Evolutionary conservation across 1,140 invertebrate species (phyloP), one percentile per base, ranked within the genome.

Genomic region (Pogonus chalceus): DNA sequence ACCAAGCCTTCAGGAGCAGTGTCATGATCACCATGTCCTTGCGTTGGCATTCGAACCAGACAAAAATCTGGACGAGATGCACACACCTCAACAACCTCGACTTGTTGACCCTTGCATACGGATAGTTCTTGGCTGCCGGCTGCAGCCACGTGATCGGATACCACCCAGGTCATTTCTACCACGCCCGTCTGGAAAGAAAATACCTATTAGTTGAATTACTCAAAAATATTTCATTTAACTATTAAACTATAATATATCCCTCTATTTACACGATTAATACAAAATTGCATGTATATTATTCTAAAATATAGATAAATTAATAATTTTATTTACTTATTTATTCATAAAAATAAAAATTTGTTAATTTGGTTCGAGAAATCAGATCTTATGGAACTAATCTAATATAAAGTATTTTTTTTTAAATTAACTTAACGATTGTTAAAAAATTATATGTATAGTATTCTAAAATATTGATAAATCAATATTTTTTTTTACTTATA

Each of bases 91-190:
- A 96, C 67, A 49, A 96, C 84, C 65, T 96, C 92, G 43, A 96
- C 92, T 71, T 95, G 91, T 70, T 95, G 92, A 9, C 89, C 89
- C 65, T 91, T 91, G 39, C 71, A 75, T 7, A 93, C 89, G 20
- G 79, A 82, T 55, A 92, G 65, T 68, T 92, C 89, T 26, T 83
- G 81, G 12, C 80, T 71, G 51, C 80, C 80, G 1, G 76, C 70
- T 2, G 81, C 68, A 10, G 88, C 86, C n/a, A 73, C 74, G 66
- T 88, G 85, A 67, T 92, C 90, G 18, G 82, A 81, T 10, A 92
- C 79, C 52, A 92, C 88, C 87, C 88, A 91, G 49, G 87, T 91
- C 78, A 90, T 85, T 64, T 93, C 90, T 56, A 80, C 74, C 26
- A 81, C 81, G 51, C 77, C 78, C 31, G 80, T 75, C 82, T 84